A percentile compares a stretch with the other conserved stretches of the same genome.
Conservation (phyloP, 2,113 vertebrate genomes). For the Herpetotheres cachinnans region DNA sequence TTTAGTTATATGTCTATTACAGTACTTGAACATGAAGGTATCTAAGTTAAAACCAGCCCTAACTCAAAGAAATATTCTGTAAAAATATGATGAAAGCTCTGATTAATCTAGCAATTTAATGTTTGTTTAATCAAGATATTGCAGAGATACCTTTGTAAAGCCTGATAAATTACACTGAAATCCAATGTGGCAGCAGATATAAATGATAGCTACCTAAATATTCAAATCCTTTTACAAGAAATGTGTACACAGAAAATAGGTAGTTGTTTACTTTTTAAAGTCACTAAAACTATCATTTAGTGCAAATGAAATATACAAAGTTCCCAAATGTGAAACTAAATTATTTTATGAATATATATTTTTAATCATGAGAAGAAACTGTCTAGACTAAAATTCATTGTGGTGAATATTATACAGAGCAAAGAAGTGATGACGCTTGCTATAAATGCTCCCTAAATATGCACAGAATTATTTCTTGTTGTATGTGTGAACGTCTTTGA, state of each 20-base stretch:
- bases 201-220: slow-evolving; percentile 29
- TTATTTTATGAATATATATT: slow-evolving; percentile 40
- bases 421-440: neutral
- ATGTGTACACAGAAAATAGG: neutral
- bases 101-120: neutral
- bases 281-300: neutral
- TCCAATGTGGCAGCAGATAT: neutral
- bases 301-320: slow-evolving; percentile 20
- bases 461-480: neutral
- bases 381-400: neutral
- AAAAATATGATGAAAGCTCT: slow-evolving; percentile 13
- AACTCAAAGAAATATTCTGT: slow-evolving; percentile 6
- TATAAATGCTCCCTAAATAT: neutral
- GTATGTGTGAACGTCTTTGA: neutral
- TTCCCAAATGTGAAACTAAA: neutral
- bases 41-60: neutral
- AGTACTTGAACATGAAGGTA: neutral
- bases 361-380: slow-evolving; percentile 16
- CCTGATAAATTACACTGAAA: slow-evolving; percentile 32
- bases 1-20: neutral
- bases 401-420: slow-evolving; percentile 5
- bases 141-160: neutral
- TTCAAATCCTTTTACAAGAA: neutral
- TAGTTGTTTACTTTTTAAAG: slow-evolving; percentile 37
- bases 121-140: slow-evolving; percentile 44